Evolutionary conservation across 2,797 vertebrate species (phyloP), one percentile per base, ranked within the genome.

Genomic region (Jordanella pulchra): DNA sequence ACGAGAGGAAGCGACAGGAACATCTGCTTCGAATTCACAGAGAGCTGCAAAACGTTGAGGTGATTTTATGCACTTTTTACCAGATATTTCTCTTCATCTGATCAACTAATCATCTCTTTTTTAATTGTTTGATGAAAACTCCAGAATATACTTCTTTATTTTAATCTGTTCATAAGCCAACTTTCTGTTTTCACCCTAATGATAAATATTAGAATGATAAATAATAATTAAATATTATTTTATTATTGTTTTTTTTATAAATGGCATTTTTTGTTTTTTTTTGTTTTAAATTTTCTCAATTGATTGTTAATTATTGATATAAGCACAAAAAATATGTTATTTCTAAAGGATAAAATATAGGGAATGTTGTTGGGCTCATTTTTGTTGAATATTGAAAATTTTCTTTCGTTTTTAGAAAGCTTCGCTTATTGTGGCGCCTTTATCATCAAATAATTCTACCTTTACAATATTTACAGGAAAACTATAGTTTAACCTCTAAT

Each of bases 21-120:
- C 91, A 95, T 88, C 88, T 86, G 90, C 66, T 91, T 77, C 83
- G 90, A 82, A 92, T 95, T 21, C 90, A 92, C 88, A 77, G 93
- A 65, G 97, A 99, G 90, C 92, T 98, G 84, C 96, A 97, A 89
- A 96, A 96, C 7, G 97, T 97, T 30, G 96, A 97, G 93, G 97
- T 99, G 87, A 88, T 73, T 55, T 35, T 13, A 4, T 25, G 0
- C 47, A 21, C n/a, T 54, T 71, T 60, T 32, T n/a, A n/a, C 9
- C 4, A 0, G 21, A 23, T 23, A 60, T 60, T 18, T 0, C 27
- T 53, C 28, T 35, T 58, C 45, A 0, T 10, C 0, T 63, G 14
- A 7, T 21, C 10, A 47, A 28, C 25, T 0, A 18, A 30, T 13
- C 58, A 30, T 2, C 45, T 53, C 13, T 69, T 44, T 25, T 4